Conservation (phyloP, 2,113 vertebrate genomes). For the rat (Rattus norvegicus) region GRCr8 NC_086022.1:60498001-60498500, state of each 20-base stretch:
- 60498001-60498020: not conserved
- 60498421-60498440: not conserved
- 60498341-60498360: constrained; percentile 52
- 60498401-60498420: not conserved
- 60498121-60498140: not conserved
- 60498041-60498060: constrained; percentile 10
- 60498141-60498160: not conserved
- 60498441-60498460: constrained; percentile 15
- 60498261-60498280: constrained; percentile 45
- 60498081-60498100: not conserved
- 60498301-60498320: not conserved
- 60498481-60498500: constrained; percentile 10
- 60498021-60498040: constrained; percentile 52
- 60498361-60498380: constrained; percentile 39
- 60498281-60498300: constrained; percentile 6
- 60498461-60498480: not conserved
- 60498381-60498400: constrained; percentile 36
- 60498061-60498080: constrained; percentile 19
- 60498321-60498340: constrained; percentile 28
- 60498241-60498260: constrained; percentile 55
- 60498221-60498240: constrained; percentile 53
- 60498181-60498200: not conserved
- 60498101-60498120: constrained; percentile 51
- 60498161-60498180: constrained; percentile 32
- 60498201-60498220: constrained; percentile 37